Evolutionary conservation across 92 coral and sea anemone genomes (phyloP).

Genomic region (Parazoanthus swiftii): DNA sequence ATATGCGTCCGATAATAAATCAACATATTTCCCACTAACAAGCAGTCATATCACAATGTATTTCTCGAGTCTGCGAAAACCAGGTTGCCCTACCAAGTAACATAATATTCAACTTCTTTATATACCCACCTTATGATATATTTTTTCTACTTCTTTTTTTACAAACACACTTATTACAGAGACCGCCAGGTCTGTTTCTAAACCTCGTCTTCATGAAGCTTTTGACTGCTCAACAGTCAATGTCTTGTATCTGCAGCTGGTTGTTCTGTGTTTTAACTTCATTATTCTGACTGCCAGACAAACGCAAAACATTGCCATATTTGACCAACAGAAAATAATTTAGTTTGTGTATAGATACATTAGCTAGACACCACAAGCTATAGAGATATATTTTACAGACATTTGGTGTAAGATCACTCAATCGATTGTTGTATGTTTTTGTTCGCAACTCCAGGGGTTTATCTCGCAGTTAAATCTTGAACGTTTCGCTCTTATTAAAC

Average conservation of each 20-base stretch:
- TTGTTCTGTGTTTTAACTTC: not conserved
- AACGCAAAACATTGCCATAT: constrained; percentile 25
- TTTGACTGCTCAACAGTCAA: too few species aligned
- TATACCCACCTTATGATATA: not conserved
- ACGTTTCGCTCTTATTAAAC: not conserved
- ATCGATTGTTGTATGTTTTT: not conserved
- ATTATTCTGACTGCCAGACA: not conserved
- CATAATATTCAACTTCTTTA: too few species aligned
- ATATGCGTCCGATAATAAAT: not conserved
- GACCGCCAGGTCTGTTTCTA: not conserved
- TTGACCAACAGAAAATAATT: not conserved
- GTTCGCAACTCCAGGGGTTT: not conserved
- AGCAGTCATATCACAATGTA: not conserved
- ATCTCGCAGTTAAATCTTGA: not conserved
- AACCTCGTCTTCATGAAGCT: not conserved
- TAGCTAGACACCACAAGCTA: constrained; percentile 21
- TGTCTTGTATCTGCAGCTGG: not conserved
- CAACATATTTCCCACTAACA: not conserved
- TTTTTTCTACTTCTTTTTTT: not conserved
- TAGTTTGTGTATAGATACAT: constrained; percentile 1
- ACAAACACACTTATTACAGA: not conserved
- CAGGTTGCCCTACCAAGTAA: not conserved
- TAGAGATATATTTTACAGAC: not conserved
- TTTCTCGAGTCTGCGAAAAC: not conserved
- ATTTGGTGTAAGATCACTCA: not conserved